These are phyloP conservation scores for Neogobius melanostomus DNA, from an alignment of 2,113 vertebrate genomes.

Conservation along the genomic window DNA sequence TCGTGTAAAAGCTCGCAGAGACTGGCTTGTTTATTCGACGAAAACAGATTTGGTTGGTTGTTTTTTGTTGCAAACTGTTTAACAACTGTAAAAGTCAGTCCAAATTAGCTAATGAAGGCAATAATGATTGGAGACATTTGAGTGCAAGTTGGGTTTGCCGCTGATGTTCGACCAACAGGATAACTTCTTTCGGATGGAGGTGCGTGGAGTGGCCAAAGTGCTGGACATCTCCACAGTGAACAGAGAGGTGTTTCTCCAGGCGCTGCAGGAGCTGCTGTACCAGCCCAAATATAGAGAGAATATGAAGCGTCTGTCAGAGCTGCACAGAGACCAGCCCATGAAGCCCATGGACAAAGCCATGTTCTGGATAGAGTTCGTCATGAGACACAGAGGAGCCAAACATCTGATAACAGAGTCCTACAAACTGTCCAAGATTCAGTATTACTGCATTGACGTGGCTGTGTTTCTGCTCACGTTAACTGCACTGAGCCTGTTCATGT, in stretches of 20 bases:
- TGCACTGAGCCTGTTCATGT: background rate
- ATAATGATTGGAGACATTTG: too few species aligned
- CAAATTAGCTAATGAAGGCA: too few species aligned
- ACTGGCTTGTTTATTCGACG: too few species aligned
- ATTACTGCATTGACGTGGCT: slow-evolving; percentile 52
- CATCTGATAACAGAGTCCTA: slow-evolving; percentile 64
- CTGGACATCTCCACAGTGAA: slow-evolving; percentile 53
- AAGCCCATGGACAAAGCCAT: slow-evolving; percentile 61
- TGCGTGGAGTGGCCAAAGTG: slow-evolving; percentile 60
- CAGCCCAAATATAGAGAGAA: slow-evolving; percentile 55
- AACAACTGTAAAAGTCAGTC: too few species aligned
- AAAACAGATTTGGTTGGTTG: too few species aligned
- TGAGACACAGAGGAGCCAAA: slow-evolving; percentile 64
- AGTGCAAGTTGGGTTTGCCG: slow-evolving; percentile 44
- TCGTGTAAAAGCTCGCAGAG: too few species aligned
- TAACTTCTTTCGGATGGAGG: slow-evolving; percentile 59
- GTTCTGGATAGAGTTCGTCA: slow-evolving; percentile 72
- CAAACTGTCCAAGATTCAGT: slow-evolving; percentile 59
- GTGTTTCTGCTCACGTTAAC: slow-evolving; percentile 35
- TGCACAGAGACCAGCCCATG: slow-evolving; percentile 63
- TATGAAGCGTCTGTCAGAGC: slow-evolving; percentile 57
- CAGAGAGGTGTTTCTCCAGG: slow-evolving; percentile 57
- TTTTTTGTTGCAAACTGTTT: too few species aligned
- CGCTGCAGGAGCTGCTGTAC: slow-evolving; percentile 53
- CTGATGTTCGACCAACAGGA: slow-evolving; percentile 66